Percentiles rank a stretch among this genome's conserved stretches.
These are phyloP conservation scores for Cottoperca gobio DNA, from an alignment of 2,797 vertebrate genomes.

Conservation along the genomic window DNA sequence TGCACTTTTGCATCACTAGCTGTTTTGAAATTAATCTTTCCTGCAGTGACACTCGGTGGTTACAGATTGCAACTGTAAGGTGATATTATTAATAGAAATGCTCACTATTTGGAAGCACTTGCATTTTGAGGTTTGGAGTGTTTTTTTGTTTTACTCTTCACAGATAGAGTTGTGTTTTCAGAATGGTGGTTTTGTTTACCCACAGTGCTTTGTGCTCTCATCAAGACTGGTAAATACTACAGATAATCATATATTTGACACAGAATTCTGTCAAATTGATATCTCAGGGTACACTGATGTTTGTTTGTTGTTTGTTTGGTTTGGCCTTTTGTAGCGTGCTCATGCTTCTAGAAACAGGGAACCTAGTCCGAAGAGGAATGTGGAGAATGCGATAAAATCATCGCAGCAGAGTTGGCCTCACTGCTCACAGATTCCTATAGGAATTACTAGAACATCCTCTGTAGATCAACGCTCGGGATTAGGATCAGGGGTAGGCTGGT, in stretches of 20 bases:
- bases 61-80: conserved; percentile 17
- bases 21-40: neutral
- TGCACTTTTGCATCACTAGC: neutral
- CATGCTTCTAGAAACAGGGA: conserved; percentile 30
- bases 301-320: conserved; percentile 5
- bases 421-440: conserved; percentile 46
- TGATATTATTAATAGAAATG: neutral
- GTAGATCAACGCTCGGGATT: conserved; percentile 66
- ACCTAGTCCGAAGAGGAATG: conserved; percentile 60
- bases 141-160: conserved; percentile 32
- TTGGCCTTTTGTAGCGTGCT: conserved; percentile 52
- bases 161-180: conserved; percentile 62
- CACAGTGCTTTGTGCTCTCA: conserved; percentile 80
- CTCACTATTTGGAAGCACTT: neutral
- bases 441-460: conserved; percentile 63
- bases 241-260: conserved; percentile 6
- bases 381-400: conserved; percentile 62
- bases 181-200: conserved; percentile 65
- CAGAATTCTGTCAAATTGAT: conserved; percentile 3
- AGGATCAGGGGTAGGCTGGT: conserved; percentile 72
- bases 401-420: conserved; percentile 36
- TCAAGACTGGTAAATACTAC: conserved; percentile 76
- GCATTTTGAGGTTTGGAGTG: neutral
- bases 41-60: conserved; percentile 57
- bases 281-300: neutral